Evolutionary conservation across 1,140 invertebrate species (phyloP).

Genomic region (Drosophila sucinea): DNA sequence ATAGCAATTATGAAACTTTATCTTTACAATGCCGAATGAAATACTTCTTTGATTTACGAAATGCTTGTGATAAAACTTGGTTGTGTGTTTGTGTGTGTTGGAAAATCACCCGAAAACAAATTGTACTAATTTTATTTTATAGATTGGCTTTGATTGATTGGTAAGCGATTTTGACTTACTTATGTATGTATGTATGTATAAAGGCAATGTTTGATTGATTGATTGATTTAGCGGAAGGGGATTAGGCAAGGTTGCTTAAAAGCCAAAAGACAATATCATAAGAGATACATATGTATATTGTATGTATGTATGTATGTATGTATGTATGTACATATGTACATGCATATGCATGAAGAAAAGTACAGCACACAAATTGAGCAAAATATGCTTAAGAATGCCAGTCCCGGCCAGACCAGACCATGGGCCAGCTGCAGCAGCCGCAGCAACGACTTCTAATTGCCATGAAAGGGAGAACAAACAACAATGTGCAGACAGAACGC

Average conservation of each 20-base stretch:
- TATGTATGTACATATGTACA: background rate
- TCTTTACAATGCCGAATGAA: slow-evolving; percentile 33
- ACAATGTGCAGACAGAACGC: slow-evolving; percentile 31
- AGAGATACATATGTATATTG: background rate
- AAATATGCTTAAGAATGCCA: slow-evolving; percentile 66
- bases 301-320: background rate
- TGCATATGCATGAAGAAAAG: slow-evolving; percentile 37
- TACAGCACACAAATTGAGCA: slow-evolving; percentile 76
- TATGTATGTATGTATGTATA: background rate
- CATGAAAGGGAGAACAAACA: slow-evolving; percentile 41
- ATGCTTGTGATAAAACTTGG: background rate
- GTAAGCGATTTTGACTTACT: slow-evolving; percentile 17
- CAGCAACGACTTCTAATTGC: slow-evolving; percentile 48
- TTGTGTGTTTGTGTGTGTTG: background rate
- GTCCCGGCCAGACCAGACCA: slow-evolving; percentile 23
- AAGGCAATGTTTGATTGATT: slow-evolving; percentile 45
- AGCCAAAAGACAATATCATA: slow-evolving; percentile 23
- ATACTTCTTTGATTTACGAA: slow-evolving; percentile 41
- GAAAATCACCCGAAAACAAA: slow-evolving; percentile 22
- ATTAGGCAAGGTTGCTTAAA: slow-evolving; percentile 36
- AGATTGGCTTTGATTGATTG: slow-evolving; percentile 48
- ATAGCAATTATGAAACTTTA: slow-evolving; percentile 22
- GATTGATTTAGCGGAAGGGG: slow-evolving; percentile 44
- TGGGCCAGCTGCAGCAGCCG: slow-evolving; percentile 40
- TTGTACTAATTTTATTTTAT: slow-evolving; percentile 48